Conservation (phyloP, 1,140 invertebrate species). For the Drosophila ironensis region DNA sequence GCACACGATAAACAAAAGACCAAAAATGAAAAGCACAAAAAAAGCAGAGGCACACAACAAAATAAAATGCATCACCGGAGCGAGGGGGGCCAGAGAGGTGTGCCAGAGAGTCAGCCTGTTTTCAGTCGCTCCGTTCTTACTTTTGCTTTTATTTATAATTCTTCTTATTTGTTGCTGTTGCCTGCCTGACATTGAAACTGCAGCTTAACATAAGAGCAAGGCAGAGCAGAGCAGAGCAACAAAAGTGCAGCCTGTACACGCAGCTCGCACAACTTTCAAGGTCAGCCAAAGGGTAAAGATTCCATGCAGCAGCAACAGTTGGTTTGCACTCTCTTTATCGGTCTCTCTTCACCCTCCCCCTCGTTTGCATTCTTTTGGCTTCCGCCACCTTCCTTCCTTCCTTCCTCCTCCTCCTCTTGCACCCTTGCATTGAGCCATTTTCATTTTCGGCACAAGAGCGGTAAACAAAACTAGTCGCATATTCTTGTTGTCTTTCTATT, state of each 20-base stretch:
- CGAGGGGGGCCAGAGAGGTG: background rate
- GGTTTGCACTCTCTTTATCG: slow-evolving; percentile 39
- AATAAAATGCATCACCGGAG: slow-evolving; percentile 13
- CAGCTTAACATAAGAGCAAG: slow-evolving; percentile 43
- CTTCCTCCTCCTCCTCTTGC: background rate
- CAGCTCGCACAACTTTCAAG: slow-evolving; percentile 48
- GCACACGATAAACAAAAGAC: slow-evolving; percentile 29
- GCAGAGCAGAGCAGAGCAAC: slow-evolving; percentile 20
- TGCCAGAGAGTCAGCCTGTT: slow-evolving; percentile 24
- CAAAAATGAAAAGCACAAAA: slow-evolving; percentile 14
- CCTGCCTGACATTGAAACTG: slow-evolving; percentile 69
- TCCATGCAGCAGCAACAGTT: slow-evolving; percentile 56
- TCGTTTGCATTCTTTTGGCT: background rate
- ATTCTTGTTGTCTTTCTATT: slow-evolving; percentile 11
- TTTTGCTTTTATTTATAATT: too few relatives aligned
- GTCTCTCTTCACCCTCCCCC: slow-evolving; percentile 1
- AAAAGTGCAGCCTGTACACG: slow-evolving; percentile 62
- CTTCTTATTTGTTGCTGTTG: slow-evolving; percentile 26
- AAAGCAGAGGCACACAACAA: slow-evolving; percentile 14
- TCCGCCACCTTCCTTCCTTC: too few relatives aligned
- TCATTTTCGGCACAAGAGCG: background rate
- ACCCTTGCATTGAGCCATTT: background rate
- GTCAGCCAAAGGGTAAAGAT: slow-evolving; percentile 64
- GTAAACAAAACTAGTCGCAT: slow-evolving; percentile 7
- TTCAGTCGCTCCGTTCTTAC: slow-evolving; percentile 5